A percentile compares a stretch with the other conserved stretches of the same genome.
Conservation (phyloP, 2,113 vertebrate genomes). For the Stegostoma tigrinum region DNA sequence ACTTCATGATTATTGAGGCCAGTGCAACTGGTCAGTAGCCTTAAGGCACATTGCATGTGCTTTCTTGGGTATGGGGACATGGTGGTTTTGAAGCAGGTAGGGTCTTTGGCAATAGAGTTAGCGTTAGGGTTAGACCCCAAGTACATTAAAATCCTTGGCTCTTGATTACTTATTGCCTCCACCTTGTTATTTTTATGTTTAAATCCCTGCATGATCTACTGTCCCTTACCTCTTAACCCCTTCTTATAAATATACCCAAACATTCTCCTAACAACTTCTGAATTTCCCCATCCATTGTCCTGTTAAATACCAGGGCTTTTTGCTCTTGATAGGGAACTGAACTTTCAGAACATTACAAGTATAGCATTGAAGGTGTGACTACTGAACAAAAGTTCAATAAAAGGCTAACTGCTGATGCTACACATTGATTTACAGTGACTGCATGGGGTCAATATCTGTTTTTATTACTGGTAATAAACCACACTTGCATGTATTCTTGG, state of each 20-base stretch:
- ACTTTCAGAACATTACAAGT: background rate
- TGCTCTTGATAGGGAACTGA: background rate
- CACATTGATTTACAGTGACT: background rate
- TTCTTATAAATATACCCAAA: background rate
- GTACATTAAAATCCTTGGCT: background rate
- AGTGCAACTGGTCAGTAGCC: too few relatives aligned
- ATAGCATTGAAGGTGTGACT: background rate
- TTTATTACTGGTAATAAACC: background rate
- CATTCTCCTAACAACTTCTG: background rate
- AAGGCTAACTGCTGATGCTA: background rate
- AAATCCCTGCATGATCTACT: background rate
- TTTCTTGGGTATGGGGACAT: too few relatives aligned
- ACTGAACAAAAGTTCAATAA: background rate
- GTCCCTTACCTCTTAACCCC: background rate
- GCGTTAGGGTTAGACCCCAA: too few relatives aligned
- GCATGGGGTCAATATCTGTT: background rate
- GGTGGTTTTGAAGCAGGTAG: too few relatives aligned
- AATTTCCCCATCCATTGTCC: background rate
- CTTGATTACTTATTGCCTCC: background rate
- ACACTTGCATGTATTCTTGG: background rate
- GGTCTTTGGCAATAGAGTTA: too few relatives aligned
- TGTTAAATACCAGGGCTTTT: background rate
- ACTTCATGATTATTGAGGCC: too few relatives aligned
- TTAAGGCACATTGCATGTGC: too few relatives aligned
- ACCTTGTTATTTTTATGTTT: background rate